Evolutionary conservation across 2,888 invertebrate genomes (phyloP), one percentile per base, ranked within the genome.

Genomic region (Dichetophora obliterata): DNA sequence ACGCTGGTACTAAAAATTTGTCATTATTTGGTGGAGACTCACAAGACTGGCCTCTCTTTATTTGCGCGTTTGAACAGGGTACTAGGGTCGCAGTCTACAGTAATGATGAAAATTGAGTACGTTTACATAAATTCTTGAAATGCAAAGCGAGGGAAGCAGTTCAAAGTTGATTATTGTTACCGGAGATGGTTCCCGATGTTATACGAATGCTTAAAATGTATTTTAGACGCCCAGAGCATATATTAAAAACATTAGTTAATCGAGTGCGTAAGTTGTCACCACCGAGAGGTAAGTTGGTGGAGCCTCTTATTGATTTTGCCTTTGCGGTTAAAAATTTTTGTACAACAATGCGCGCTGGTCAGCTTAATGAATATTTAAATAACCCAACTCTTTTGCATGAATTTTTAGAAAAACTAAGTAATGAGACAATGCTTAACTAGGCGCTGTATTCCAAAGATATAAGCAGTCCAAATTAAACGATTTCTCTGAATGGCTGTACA

Each of bases 181-280:
- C 69, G 1, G 69, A 61, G 48, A 69, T 75, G 75, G 76, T 76
- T 16, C 71, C 63, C 22, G 65, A 76, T 65, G 69, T 76, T 6
- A 76, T 70, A 22, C 70, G 52, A 34, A 71, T 65, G n/a, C 14
- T 76, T 16, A 76, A 76, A 34, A 76, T 66, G 66, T 76, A 76
- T 66, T 76, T 43, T 69, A 63, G n/a, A 68, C 57, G 27, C 69
- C 69, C 19, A 69, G 50, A 43, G 24, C 27, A 22, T 14, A 69
- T 14, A 6, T 37, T 37, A 8, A 37, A 6, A 37, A 37, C 37
- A 37, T 37, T 37, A 37, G 8, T 37, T 37, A 8, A 37, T 6
- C 37, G 37, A n/a, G n/a, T n/a, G n/a, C n/a, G n/a, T n/a, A n/a
- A n/a, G n/a, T n/a, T n/a, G n/a, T n/a, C n/a, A n/a, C n/a, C n/a